Base-by-base conservation (phyloP, 2,888 invertebrate species). In the Eupithecia abbreviata region DNA sequence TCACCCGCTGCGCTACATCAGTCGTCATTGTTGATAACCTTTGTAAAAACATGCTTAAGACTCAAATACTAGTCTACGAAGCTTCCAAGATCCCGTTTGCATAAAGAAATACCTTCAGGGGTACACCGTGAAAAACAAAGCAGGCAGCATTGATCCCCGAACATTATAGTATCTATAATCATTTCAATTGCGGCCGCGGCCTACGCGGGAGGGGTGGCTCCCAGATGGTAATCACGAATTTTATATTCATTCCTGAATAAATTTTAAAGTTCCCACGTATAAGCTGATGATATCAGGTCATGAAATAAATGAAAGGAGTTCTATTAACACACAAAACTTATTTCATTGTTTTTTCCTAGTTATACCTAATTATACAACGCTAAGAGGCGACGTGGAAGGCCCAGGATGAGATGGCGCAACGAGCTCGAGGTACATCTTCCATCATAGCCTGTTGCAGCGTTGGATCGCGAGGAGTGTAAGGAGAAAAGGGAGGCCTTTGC, bases 161-260 rank as follows among this genome's bases (percentile, higher is more conserved):
- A 90, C 89, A 89, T 92, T 92, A 92, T 91, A 91, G 91, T 92
- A 92, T 92, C 92, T 92, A 91, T 93, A 92, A 93, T 92, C 92
- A 93, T 93, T 93, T 92, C 93, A 93, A 93, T 93, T 92, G 93
- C 87, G 88, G 86, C 75, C 73, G 75, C 73, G 72, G 78, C 73
- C 73, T 73, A 70, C 45, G 69, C 70, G 30, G 69, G 42, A 69
- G 72, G 71, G 69, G 51, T 69, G 72, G 68, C 72, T 72, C 49
- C 73, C 51, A 4, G 49, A 65, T 67, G 75, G 49, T 71, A 58
- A 69, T 47, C 69, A 43, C 1, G 67, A 68, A 18, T 68, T 68
- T 68, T 66, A 18, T 71, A 69, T 51, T 58, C 73, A n/a, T 71
- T 72, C 77, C 73, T n/a, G 45, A 77, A 76, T 62, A 71, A 74